These are phyloP conservation scores for Zaprionus camerounensis DNA, from an alignment of 1,140 invertebrate species.

Conservation along the genomic window DNA sequence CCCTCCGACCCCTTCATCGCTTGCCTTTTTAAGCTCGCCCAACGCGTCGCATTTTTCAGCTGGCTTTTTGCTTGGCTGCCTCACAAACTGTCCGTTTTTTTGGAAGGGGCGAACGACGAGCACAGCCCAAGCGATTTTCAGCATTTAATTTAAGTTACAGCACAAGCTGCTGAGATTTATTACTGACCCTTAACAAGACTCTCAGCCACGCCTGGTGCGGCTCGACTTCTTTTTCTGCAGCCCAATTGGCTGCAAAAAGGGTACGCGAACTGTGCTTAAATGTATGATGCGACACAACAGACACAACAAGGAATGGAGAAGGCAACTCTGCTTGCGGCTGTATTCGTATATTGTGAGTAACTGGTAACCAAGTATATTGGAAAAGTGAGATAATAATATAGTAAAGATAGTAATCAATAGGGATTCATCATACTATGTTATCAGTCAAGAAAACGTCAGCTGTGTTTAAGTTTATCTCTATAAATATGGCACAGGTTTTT, in stretches of 20 bases:
- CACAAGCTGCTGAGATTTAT: conserved; percentile 79
- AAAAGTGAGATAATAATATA: neutral
- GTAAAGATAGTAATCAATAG: neutral
- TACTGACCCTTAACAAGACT: conserved; percentile 79
- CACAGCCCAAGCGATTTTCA: conserved; percentile 73
- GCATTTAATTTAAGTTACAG: conserved; percentile 83
- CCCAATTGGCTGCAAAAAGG: conserved; percentile 1
- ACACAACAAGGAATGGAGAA: neutral
- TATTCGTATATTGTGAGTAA: neutral
- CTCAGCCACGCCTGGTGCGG: conserved; percentile 12
- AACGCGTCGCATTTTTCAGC: conserved; percentile 69
- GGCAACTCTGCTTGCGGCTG: neutral
- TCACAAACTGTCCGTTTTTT: conserved; percentile 11
- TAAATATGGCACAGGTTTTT: neutral
- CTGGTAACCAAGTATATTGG: neutral
- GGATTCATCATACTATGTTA: too few relatives aligned
- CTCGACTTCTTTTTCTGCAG: conserved; percentile 19
- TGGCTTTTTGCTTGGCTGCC: conserved; percentile 43
- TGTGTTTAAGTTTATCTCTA: neutral
- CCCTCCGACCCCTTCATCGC: neutral
- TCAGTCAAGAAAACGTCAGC: too few relatives aligned
- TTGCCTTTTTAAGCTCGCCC: conserved; percentile 33
- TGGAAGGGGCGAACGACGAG: neutral
- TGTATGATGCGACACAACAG: neutral
- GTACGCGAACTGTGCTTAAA: conserved; percentile 1